A percentile compares a stretch with the other conserved stretches of the same genome.
These are phyloP conservation scores for Halocynthia roretzi DNA, from an alignment of 23 tunicate genomes.

Conservation along the genomic window DNA sequence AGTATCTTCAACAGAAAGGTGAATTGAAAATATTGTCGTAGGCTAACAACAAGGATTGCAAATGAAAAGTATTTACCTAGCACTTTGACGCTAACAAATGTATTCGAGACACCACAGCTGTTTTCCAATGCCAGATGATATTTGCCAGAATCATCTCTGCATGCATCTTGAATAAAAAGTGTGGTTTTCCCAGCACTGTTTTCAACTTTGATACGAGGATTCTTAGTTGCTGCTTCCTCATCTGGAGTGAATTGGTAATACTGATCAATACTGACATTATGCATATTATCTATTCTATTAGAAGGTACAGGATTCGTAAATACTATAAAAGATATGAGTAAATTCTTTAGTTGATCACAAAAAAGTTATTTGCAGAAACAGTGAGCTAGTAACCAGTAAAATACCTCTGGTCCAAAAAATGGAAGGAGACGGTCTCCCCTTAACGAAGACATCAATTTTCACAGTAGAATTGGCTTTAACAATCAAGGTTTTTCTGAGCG, in stretches of 20 bases:
- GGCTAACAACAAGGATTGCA: too few species aligned
- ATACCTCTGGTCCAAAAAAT: constrained; percentile 55
- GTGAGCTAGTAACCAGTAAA: neutral
- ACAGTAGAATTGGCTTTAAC: constrained; percentile 78
- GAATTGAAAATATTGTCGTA: too few species aligned
- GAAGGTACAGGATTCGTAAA: neutral
- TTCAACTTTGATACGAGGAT: constrained; percentile 27
- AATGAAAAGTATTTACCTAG: constrained; percentile 9
- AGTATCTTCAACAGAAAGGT: constrained; percentile 31
- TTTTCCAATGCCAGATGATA: constrained; percentile 65
- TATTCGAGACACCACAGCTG: constrained; percentile 58
- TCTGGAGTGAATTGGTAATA: neutral
- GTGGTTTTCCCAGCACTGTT: constrained; percentile 53
- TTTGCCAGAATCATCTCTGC: constrained; percentile 86
- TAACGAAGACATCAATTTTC: constrained; percentile 47
- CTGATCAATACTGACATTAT: too few species aligned
- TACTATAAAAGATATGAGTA: neutral
- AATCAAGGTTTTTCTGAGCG: constrained; percentile 58
- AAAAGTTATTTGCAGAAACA: neutral
- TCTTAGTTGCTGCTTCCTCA: neutral
- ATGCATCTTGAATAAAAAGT: constrained; percentile 38
- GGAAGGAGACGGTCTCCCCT: constrained; percentile 76
- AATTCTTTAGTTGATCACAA: neutral
- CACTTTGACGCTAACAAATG: constrained; percentile 76
- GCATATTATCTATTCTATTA: too few species aligned